Evolutionary conservation across 1,140 invertebrate genomes (phyloP).

Genomic region (Catajapyx aquilonaris): DNA sequence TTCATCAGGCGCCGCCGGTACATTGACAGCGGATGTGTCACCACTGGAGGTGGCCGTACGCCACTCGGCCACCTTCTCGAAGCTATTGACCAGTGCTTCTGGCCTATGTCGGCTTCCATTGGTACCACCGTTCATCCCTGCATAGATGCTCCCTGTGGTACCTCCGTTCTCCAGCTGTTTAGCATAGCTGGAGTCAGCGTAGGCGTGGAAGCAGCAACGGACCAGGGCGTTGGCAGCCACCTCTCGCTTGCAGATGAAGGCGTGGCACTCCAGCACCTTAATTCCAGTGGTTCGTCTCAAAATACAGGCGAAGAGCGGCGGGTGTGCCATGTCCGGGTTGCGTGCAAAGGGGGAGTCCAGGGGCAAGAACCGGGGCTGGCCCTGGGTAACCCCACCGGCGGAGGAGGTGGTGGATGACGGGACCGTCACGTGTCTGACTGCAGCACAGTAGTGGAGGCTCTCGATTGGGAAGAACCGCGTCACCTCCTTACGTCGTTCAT

Average conservation of each 20-base stretch:
- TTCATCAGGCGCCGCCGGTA: too few species aligned
- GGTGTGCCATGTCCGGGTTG: slow-evolving; percentile 62
- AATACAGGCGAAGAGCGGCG: slow-evolving; percentile 93
- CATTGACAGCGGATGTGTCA: slow-evolving; percentile 15
- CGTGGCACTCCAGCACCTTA: slow-evolving; percentile 96
- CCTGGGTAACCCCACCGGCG: slow-evolving; percentile 21
- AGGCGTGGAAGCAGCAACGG: slow-evolving; percentile 83
- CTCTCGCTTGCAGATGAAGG: slow-evolving; percentile 91
- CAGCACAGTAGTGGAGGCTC: slow-evolving; percentile 90
- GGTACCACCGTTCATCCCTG: slow-evolving; percentile 18
- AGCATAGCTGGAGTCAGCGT: slow-evolving; percentile 80
- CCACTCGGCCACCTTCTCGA: slow-evolving; percentile 28
- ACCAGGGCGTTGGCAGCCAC: slow-evolving; percentile 85
- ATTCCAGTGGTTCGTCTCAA: slow-evolving; percentile 88
- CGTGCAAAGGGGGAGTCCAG: slow-evolving; percentile 88
- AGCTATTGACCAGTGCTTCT: slow-evolving; percentile 10
- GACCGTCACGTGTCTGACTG: slow-evolving; percentile 59
- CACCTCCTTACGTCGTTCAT: slow-evolving; percentile 83
- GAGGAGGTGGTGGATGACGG: slow-evolving; percentile 30
- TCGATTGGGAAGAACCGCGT: slow-evolving; percentile 95
- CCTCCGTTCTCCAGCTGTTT: slow-evolving; percentile 44
- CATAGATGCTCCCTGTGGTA: slow-evolving; percentile 18
- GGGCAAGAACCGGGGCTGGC: slow-evolving; percentile 70
- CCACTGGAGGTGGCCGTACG: slow-evolving; percentile 18
- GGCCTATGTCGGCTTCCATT: too few species aligned